Evolutionary conservation across 2,113 vertebrate species (phyloP).

Genomic region (Channa argus): DNA sequence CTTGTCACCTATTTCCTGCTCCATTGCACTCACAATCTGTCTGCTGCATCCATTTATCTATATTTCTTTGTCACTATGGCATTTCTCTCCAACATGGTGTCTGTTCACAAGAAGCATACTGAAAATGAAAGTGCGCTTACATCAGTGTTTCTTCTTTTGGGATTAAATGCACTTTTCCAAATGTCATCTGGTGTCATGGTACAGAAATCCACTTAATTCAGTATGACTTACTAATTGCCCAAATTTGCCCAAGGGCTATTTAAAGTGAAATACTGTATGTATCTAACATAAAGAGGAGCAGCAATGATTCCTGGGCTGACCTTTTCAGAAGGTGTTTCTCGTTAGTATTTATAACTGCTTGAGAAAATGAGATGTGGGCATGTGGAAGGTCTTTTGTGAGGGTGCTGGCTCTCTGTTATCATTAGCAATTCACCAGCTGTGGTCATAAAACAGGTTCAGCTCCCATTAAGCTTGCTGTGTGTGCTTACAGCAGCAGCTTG

Average conservation of each 20-base stretch:
- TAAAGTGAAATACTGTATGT: conserved; percentile 11
- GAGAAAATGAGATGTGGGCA: conserved; percentile 30
- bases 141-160: conserved; percentile 38
- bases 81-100: conserved; percentile 40
- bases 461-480: conserved; percentile 40
- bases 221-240: conserved; percentile 20
- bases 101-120: conserved; percentile 49
- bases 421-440: conserved; percentile 41
- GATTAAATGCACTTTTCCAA: conserved; percentile 57
- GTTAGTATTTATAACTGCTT: conserved; percentile 42
- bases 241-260: conserved; percentile 4
- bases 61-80: conserved; percentile 9
- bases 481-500: conserved; percentile 27
- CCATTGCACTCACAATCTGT: conserved; percentile 12
- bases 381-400: conserved; percentile 27
- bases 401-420: conserved; percentile 23
- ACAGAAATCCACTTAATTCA: conserved; percentile 14
- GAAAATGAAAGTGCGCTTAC: conserved; percentile 59
- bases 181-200: conserved; percentile 30
- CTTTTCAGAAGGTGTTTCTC: conserved; percentile 56
- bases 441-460: conserved; percentile 51
- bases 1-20: conserved; percentile 13
- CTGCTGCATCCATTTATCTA: not conserved
- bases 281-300: conserved; percentile 14
- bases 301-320: conserved; percentile 43